Percentiles rank a stretch among this genome's conserved stretches.
phyloP scores from a whole-genome alignment of 2,888 invertebrate species.

The Drosophila bunnanda region DNA sequence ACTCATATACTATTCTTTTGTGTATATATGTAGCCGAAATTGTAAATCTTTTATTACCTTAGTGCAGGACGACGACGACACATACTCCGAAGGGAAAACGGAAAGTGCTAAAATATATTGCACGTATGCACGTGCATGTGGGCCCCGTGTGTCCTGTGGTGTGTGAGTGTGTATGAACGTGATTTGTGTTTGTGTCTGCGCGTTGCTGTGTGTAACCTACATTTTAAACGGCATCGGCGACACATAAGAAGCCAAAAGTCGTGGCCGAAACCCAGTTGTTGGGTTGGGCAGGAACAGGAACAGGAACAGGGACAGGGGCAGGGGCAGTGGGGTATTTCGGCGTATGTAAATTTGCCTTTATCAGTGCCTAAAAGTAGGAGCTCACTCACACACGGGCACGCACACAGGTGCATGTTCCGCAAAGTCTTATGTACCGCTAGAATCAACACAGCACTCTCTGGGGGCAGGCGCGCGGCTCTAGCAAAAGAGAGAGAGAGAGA shows the following conservation, averaged over 20 bases:
- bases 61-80: slow-evolving; percentile 30
- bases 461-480: slow-evolving; percentile 61
- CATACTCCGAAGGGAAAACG: slow-evolving; percentile 41
- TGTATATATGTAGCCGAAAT: slow-evolving; percentile 17
- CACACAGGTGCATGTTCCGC: slow-evolving; percentile 45
- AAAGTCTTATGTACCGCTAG: slow-evolving; percentile 64
- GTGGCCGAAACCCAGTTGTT: slow-evolving; percentile 61
- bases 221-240: slow-evolving; percentile 70
- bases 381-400: slow-evolving; percentile 24
- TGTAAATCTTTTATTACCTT: slow-evolving; percentile 40
- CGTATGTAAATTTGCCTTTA: slow-evolving; percentile 73
- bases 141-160: not conserved
- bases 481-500: slow-evolving; percentile 1
- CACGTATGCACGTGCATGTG: slow-evolving; percentile 30
- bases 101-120: slow-evolving; percentile 46
- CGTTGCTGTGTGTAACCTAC: slow-evolving; percentile 76
- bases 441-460: slow-evolving; percentile 57
- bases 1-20: not conserved
- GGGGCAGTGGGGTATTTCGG: slow-evolving; percentile 30
- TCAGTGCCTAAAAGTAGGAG: slow-evolving; percentile 65
- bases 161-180: slow-evolving; percentile 30
- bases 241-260: slow-evolving; percentile 68
- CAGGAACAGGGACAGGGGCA: not conserved
- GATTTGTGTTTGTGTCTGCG: slow-evolving; percentile 32
- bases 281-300: slow-evolving; percentile 3